Evolutionary conservation across 2,797 vertebrate species (phyloP).

Genomic region (Podarcis lilfordi): DNA sequence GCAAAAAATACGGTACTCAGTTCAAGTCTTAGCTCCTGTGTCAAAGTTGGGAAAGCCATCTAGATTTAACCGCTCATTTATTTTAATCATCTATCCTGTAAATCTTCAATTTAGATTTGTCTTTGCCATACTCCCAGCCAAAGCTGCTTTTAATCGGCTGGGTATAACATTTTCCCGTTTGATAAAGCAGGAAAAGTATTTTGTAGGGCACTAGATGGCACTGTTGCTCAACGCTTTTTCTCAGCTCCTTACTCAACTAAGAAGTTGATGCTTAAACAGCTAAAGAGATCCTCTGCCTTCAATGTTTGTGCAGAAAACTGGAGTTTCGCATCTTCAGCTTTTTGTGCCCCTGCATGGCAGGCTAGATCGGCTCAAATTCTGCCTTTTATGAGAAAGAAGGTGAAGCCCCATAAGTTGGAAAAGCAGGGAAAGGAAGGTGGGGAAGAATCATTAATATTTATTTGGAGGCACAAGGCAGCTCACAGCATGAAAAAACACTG

Average conservation of each 20-base stretch:
- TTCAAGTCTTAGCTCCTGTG: too few species aligned
- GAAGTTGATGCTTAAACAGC: neutral
- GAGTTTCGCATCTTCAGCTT: neutral
- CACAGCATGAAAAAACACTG: too few species aligned
- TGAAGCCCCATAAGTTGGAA: neutral
- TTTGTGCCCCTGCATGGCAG: neutral
- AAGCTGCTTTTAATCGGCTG: too few species aligned
- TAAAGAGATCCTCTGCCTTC: too few species aligned
- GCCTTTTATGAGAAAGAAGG: neutral
- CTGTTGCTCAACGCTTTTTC: constrained; percentile 32
- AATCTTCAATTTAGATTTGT: too few species aligned
- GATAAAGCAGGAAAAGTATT: neutral
- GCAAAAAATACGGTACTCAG: too few species aligned
- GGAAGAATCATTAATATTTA: neutral
- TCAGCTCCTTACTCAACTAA: neutral
- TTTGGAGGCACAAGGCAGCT: too few species aligned
- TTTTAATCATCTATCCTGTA: too few species aligned
- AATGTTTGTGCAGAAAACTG: neutral
- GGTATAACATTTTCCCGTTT: neutral
- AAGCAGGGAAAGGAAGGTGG: neutral
- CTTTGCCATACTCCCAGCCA: too few species aligned
- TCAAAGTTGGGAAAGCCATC: too few species aligned
- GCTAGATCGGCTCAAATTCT: neutral
- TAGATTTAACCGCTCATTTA: too few species aligned
- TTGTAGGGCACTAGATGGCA: constrained; percentile 64